Evolutionary conservation across 2,797 vertebrate species (phyloP), one percentile per base, ranked within the genome.

Genomic region (Cossypha niveicapilla): DNA sequence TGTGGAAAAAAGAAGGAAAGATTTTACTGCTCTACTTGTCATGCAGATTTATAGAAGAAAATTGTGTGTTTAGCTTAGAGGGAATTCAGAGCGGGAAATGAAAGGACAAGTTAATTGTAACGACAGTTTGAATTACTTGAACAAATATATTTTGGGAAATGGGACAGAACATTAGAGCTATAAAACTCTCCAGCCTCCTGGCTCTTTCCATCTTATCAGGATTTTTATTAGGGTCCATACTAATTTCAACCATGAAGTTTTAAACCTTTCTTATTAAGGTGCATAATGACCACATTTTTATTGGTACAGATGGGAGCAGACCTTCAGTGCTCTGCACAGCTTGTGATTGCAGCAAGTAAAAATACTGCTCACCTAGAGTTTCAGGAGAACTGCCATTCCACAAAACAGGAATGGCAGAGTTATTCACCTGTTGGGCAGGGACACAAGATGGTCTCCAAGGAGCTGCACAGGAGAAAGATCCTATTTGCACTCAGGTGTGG

Each of bases 81-180:
- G 86, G 63, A 94, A 82, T 86, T 85, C 53, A 16, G 74, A 82
- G 74, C 9, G 10, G 72, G 78, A 95, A 95, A 95, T 91, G 92
- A 91, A 95, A 94, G 93, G 75, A 77, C 32, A 83, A 92, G 92
- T 75, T 95, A 94, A 95, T 96, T 94, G 92, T 82, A 91, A 87
- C 0, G 88, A 95, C 93, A 95, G 84, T 89, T 87, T 92, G 86
- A 93, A 91, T 95, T 95, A 93, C 80, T 95, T 93, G 84, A 93
- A 87, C 74, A 92, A 96, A 95, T 94, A 83, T 68, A 87, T 93
- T 96, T 89, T 75, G 78, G 60, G 93, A 93, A 95, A 82, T 4
- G 4, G 78, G 75, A 91, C 57, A 80, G 90, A 95, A 91, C 51
- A 79, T 56, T 90, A 77, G 76, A 68, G 30, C 61, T 66, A 47